These are phyloP conservation scores for Nectonema munidae DNA, from an alignment of 2,888 invertebrate species.

Conservation along the genomic window DNA sequence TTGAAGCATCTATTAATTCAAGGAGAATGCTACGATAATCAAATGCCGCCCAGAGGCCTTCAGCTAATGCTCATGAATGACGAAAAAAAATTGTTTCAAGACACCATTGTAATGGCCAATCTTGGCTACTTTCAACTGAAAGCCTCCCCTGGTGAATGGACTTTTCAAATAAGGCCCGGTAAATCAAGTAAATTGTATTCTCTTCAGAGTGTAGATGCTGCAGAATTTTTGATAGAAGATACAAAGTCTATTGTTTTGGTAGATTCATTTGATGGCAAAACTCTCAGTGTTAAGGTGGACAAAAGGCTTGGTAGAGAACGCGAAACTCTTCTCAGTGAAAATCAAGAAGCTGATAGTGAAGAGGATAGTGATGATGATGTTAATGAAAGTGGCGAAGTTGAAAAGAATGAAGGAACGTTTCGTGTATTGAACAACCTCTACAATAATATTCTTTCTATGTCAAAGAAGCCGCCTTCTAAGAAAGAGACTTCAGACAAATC, in stretches of 20 bases:
- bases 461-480: too few species aligned
- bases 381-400: neutral
- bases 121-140: constrained; percentile 90
- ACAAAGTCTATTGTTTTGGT: constrained; percentile 22
- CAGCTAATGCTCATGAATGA: constrained; percentile 49
- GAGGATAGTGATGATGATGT: neutral
- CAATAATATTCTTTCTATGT: constrained; percentile 1
- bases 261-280: constrained; percentile 43
- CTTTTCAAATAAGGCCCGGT: constrained; percentile 52
- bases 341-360: constrained; percentile 25
- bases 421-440: neutral
- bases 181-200: constrained; percentile 59
- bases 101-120: constrained; percentile 99
- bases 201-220: constrained; percentile 42
- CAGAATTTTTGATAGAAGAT: constrained; percentile 22
- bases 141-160: constrained; percentile 86
- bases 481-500: constrained; percentile 22
- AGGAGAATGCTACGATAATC: constrained; percentile 61
- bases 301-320: constrained; percentile 59
- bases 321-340: constrained; percentile 51
- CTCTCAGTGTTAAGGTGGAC: constrained; percentile 32
- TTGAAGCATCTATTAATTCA: constrained; percentile 64
- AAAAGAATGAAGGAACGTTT: neutral
- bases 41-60: constrained; percentile 77
- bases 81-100: too few species aligned